Conservation (phyloP, 1,140 invertebrate species). For the Drosophila kurseongensis region DNA sequence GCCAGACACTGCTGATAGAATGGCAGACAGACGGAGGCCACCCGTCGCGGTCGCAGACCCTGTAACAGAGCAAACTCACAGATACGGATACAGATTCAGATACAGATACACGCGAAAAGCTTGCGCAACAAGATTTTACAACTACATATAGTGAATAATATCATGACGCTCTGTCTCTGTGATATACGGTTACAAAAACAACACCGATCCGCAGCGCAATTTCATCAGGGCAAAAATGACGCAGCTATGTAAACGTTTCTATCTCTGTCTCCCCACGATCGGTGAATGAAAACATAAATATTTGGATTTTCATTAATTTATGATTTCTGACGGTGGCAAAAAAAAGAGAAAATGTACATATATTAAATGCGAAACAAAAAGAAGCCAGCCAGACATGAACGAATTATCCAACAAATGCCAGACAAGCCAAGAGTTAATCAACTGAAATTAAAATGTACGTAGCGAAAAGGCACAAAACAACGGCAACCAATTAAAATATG, state of each 20-base stretch:
- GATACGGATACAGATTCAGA: conserved; percentile 30
- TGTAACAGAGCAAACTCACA: conserved; percentile 44
- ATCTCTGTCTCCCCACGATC: conserved; percentile 32
- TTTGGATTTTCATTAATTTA: conserved; percentile 36
- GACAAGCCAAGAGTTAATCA: conserved; percentile 63
- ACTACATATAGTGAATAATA: conserved; percentile 50
- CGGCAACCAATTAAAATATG: conserved; percentile 48
- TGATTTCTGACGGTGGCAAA: conserved; percentile 11
- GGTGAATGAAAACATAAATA: conserved; percentile 56
- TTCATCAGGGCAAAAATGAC: conserved; percentile 55
- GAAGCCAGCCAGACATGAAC: conserved; percentile 33
- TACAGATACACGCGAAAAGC: conserved; percentile 45
- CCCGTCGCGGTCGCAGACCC: conserved; percentile 67
- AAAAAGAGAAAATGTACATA: conserved; percentile 31
- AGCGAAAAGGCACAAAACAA: conserved; percentile 21
- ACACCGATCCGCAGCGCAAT: conserved; percentile 40
- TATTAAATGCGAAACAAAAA: conserved; percentile 6
- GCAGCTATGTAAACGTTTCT: conserved; percentile 45
- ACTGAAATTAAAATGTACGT: conserved; percentile 76
- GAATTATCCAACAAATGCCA: conserved; percentile 53
- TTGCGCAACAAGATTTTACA: conserved; percentile 74
- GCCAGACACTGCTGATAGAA: conserved; percentile 56
- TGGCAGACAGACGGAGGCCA: conserved; percentile 62
- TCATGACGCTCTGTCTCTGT: conserved; percentile 46
- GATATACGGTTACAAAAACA: conserved; percentile 57